Evolutionary conservation across 2,888 invertebrate genomes (phyloP), one percentile per base, ranked within the genome.

Genomic region (Fabriciana adippe): DNA sequence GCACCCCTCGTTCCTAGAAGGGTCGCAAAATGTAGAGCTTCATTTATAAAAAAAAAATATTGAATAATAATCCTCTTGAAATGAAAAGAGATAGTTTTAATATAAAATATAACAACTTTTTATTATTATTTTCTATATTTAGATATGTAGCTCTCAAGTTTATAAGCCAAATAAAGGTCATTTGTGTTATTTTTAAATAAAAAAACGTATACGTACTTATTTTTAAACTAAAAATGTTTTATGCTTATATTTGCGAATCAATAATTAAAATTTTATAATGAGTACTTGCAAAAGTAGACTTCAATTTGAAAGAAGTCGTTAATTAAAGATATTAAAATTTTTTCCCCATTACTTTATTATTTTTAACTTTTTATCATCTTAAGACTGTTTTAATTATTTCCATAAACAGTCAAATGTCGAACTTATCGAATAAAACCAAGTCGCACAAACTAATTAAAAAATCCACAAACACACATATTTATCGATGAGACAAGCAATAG

Each of bases 1-100:
- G 47, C 48, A 31, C 59, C 59, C 59, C 59, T 59, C 16, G 26
- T 13, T 59, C 59, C 59, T 59, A 59, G 48, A 59, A 59, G 48
- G 59, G 48, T 59, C 47, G 47, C 6, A 13, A 26, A 59, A 26
- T 48, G 31, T 13, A 26, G 48, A 21, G 55, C 45, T 55, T 63
- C 6, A 63, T 59, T 59, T 26, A 55, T 47, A 26, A 26, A 63
- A 26, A n/a, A 48, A 57, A 59, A 41, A 41, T 11, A 41, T 11
- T 59, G 48, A 48, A 47, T 48, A 26, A 59, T 59, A 26, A n/a
- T 26, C 26, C 48, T 59, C 11, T 41, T 11, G 2, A 41, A 41
- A 11, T 41, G 11, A 41, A 41, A 41, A 4, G 4, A 26, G 26
- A 26, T 11, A 35, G 35, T 8, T 35, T 35, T 41, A n/a, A 41